phyloP scores from a whole-genome alignment of 1,140 invertebrate species.

The Oscheius sp. region DNA sequence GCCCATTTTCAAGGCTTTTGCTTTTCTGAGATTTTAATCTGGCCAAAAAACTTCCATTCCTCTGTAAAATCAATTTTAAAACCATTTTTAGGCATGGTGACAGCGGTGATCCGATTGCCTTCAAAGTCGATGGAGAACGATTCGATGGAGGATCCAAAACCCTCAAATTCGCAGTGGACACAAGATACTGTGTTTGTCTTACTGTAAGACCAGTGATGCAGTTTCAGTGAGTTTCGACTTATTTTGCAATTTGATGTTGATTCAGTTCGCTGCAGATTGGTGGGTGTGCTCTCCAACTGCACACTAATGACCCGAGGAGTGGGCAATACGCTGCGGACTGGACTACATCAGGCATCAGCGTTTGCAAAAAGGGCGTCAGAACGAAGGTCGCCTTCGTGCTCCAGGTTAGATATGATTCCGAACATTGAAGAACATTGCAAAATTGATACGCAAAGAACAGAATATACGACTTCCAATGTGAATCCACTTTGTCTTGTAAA shows the following conservation, averaged over 20 bases:
- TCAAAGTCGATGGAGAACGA: slow-evolving; percentile 31
- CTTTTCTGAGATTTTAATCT: no score
- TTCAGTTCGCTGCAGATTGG: slow-evolving; percentile 3
- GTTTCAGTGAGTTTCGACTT: slow-evolving; percentile 4
- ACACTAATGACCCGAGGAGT: slow-evolving; percentile 1
- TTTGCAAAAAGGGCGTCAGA: not conserved
- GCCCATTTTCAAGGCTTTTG: no score
- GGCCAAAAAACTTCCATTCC: no score
- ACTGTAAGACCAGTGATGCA: slow-evolving; percentile 19
- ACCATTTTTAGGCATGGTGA: slow-evolving; percentile 16
- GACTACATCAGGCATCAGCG: not conserved
- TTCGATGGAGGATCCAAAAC: slow-evolving; percentile 20
- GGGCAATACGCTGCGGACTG: slow-evolving; percentile 12
- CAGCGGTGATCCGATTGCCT: slow-evolving; percentile 28
- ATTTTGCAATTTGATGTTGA: not conserved
- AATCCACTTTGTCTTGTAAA: not conserved
- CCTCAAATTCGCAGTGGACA: slow-evolving; percentile 22
- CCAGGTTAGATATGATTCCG: slow-evolving; percentile 1
- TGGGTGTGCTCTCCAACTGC: not conserved
- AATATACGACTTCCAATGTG: no score
- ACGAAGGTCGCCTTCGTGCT: not conserved
- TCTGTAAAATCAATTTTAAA: no score
- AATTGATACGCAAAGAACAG: no score
- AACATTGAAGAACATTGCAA: no score
- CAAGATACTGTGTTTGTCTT: slow-evolving; percentile 12